Percentiles rank a stretch among this genome's conserved stretches.
Conservation (phyloP, 2,113 vertebrate species). For the Eolophus roseicapilla region DNA sequence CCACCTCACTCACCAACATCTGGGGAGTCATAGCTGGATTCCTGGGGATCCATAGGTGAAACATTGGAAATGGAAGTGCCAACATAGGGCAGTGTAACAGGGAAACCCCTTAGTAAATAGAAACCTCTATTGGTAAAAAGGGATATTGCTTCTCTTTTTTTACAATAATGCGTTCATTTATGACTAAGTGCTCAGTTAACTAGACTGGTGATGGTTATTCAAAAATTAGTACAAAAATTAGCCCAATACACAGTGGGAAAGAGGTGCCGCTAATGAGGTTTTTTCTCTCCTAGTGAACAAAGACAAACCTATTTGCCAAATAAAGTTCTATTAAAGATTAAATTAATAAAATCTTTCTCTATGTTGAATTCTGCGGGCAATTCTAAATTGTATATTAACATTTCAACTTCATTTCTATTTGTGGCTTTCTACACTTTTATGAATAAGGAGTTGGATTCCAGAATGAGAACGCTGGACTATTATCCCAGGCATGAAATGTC, state of each 20-base stretch:
- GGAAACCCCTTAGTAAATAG: neutral
- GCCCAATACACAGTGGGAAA: neutral
- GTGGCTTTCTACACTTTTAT: neutral
- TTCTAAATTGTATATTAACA: neutral
- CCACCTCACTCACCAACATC: neutral
- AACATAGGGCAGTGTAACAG: neutral
- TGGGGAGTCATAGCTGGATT: neutral
- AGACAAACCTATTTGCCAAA: neutral
- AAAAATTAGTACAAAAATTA: neutral
- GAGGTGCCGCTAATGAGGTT: neutral
- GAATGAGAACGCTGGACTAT: neutral
- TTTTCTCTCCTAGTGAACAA: neutral
- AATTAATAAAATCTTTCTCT: neutral
- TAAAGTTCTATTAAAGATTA: neutral
- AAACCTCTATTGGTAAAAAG: neutral
- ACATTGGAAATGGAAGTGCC: neutral
- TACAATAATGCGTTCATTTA: neutral
- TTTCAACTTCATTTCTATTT: neutral
- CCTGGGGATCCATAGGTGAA: accelerated
- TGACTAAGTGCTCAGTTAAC: neutral
- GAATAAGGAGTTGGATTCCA: neutral
- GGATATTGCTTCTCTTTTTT: neutral
- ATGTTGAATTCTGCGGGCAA: neutral
- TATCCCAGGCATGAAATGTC: neutral
- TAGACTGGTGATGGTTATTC: neutral